Conservation (phyloP, 2,888 invertebrate genomes). For the Tetramorium bicarinatum region DNA sequence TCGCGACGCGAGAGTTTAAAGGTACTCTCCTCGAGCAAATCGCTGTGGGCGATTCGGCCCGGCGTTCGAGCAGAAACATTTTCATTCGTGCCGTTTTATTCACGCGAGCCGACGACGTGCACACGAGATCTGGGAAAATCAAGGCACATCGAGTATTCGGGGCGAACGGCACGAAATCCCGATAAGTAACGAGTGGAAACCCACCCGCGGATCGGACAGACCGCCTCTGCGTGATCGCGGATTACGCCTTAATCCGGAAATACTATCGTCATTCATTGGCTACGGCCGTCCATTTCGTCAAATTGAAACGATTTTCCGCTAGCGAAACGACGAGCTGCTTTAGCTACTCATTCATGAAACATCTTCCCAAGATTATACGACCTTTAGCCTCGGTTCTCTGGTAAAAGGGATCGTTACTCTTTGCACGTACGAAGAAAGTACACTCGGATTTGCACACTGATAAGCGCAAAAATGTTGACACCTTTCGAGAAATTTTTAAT, state of each 20-base stretch:
- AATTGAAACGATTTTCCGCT: conserved; percentile 75
- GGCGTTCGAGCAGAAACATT: neutral
- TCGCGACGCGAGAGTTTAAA: conserved; percentile 12
- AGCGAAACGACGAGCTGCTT: conserved; percentile 66
- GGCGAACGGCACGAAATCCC: conserved; percentile 26
- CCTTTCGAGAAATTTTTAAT: conserved; percentile 3
- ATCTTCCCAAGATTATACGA: conserved; percentile 47
- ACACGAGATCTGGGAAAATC: conserved; percentile 27
- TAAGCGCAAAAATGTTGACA: conserved; percentile 9
- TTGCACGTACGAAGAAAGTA: conserved; percentile 12
- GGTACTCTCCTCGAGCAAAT: conserved; percentile 6
- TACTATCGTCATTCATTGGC: conserved; percentile 48
- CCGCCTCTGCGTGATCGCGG: conserved; percentile 51
- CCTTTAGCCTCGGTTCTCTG: conserved; percentile 18
- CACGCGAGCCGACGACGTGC: neutral
- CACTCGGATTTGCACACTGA: neutral
- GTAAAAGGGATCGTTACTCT: conserved; percentile 31
- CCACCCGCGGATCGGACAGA: conserved; percentile 35
- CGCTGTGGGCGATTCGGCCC: conserved; percentile 19
- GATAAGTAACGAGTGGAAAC: conserved; percentile 46
- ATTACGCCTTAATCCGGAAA: conserved; percentile 61
- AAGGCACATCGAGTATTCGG: conserved; percentile 24
- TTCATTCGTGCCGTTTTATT: neutral
- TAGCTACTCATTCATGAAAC: conserved; percentile 48
- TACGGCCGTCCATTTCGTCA: conserved; percentile 50